Percentiles rank a stretch among this genome's conserved stretches.
phyloP scores from a whole-genome alignment of 2,888 invertebrate genomes.

The Eulithis prunata region DNA sequence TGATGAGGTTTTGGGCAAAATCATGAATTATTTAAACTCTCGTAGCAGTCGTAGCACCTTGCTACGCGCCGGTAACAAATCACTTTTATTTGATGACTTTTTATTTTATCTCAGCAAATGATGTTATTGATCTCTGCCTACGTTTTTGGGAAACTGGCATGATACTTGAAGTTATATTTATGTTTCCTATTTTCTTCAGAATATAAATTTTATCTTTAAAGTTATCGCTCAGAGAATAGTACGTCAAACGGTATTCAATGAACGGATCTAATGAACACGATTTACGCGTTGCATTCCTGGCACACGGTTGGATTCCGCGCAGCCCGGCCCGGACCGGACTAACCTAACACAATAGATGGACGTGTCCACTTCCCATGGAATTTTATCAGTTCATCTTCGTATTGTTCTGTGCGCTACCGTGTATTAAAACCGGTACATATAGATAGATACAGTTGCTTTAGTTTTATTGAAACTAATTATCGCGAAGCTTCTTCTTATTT shows the following conservation, averaged over 20 bases:
- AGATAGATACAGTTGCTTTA: not conserved
- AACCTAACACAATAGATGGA: slow-evolving; percentile 20
- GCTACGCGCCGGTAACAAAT: not conserved
- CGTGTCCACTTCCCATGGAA: slow-evolving; percentile 25
- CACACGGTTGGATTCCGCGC: slow-evolving; percentile 2
- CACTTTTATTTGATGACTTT: no score
- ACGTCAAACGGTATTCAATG: not conserved
- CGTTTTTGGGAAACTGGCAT: no score
- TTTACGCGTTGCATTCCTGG: slow-evolving; percentile 8
- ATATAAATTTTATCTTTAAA: no score
- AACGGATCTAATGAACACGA: not conserved
- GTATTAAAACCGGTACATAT: not conserved
- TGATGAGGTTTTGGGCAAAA: no score
- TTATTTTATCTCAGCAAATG: no score
- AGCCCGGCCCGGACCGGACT: not conserved
- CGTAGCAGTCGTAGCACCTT: slow-evolving; percentile 12
- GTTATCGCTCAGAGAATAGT: not conserved
- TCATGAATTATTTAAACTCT: not conserved
- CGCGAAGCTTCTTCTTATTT: no score
- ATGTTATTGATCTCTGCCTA: no score
- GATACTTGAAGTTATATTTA: no score
- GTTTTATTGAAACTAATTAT: no score
- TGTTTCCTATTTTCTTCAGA: no score
- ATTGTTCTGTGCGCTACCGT: slow-evolving; percentile 21
- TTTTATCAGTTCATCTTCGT: slow-evolving; percentile 18